phyloP scores from a whole-genome alignment of 2,888 invertebrate species.

The Epinotia nisella region DNA sequence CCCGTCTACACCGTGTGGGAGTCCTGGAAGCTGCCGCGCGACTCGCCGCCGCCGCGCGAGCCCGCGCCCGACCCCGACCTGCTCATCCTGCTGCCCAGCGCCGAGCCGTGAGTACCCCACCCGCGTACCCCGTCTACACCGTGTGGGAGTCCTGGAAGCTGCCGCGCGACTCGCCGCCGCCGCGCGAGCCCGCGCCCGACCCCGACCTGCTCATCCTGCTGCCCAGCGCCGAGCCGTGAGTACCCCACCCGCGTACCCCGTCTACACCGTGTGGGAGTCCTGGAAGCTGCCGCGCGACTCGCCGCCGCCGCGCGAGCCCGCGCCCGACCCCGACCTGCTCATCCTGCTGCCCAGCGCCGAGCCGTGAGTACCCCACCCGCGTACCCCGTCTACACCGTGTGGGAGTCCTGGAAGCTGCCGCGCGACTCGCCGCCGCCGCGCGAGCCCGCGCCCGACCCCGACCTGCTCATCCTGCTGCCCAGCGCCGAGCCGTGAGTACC shows the following conservation, averaged over 20 bases:
- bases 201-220: too few relatives aligned
- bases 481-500: conserved; percentile 66
- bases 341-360: conserved; percentile 70
- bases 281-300: conserved; percentile 86
- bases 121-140: too few relatives aligned
- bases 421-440: conserved; percentile 46
- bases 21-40: too few relatives aligned
- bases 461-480: conserved; percentile 67
- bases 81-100: too few relatives aligned
- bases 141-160: neutral
- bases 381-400: neutral
- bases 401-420: conserved; percentile 91
- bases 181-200: too few relatives aligned
- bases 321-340: conserved; percentile 54
- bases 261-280: conserved; percentile 62
- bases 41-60: conserved; percentile 38
- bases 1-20: too few relatives aligned
- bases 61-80: too few relatives aligned
- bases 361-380: conserved; percentile 57
- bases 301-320: conserved; percentile 42
- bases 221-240: too few relatives aligned
- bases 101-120: too few relatives aligned
- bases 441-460: conserved; percentile 46
- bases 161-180: too few relatives aligned
- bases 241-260: too few relatives aligned